These are phyloP conservation scores for Dreissena polymorpha DNA, from an alignment of 1,140 invertebrate genomes.

Conservation along the genomic window DNA sequence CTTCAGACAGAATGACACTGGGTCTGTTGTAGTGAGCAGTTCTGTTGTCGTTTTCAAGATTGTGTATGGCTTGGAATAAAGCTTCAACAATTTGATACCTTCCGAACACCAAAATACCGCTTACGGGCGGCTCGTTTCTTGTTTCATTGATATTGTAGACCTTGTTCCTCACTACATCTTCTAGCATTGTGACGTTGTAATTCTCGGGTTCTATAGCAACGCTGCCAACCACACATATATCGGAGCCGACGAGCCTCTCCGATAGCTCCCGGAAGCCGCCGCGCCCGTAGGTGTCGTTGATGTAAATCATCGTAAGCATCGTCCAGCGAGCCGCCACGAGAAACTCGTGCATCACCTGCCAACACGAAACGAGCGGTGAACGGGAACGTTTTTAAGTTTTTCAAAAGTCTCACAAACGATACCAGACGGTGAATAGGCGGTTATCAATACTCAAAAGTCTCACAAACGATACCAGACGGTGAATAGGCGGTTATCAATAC, in stretches of 20 bases:
- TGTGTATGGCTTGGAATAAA: slow-evolving; percentile 7
- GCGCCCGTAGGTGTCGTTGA: slow-evolving; percentile 38
- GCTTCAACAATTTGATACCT: slow-evolving; percentile 11
- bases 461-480: too few species aligned
- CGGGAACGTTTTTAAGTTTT: too few species aligned
- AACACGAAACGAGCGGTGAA: too few species aligned
- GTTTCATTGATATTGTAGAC: background rate
- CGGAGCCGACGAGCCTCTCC: background rate
- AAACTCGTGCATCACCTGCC: slow-evolving; percentile 31
- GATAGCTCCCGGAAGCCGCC: slow-evolving; percentile 26
- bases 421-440: too few species aligned
- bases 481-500: too few species aligned
- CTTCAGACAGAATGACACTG: slow-evolving; percentile 43
- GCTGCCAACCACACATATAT: slow-evolving; percentile 22
- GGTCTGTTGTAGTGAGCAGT: background rate
- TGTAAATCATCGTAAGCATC: slow-evolving; percentile 32
- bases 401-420: too few species aligned
- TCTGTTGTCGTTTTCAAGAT: background rate
- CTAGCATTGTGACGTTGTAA: background rate
- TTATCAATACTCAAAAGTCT: too few species aligned
- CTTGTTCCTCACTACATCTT: slow-evolving; percentile 14
- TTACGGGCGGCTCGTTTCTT: background rate
- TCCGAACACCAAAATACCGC: slow-evolving; percentile 41
- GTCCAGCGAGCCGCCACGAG: slow-evolving; percentile 31
- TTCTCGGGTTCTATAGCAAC: background rate